phyloP scores from a whole-genome alignment of 2,888 invertebrate species.

The Tinea semifulvella region DNA sequence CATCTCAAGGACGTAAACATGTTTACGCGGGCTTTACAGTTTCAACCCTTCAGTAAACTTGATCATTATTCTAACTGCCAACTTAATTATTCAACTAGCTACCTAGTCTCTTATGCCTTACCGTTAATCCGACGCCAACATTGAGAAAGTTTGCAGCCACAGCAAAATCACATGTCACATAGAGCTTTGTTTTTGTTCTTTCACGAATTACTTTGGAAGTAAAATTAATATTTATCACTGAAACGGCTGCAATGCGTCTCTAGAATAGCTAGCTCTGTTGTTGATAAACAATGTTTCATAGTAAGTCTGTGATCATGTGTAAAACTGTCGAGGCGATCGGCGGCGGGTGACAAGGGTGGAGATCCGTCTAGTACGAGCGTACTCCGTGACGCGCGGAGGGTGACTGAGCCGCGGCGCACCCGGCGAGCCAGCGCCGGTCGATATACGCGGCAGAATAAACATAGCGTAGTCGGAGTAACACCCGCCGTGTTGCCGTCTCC shows the following conservation, averaged over 20 bases:
- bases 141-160: slow-evolving; percentile 1
- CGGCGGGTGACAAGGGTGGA: slow-evolving; percentile 43
- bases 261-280: not conserved
- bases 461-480: slow-evolving; percentile 49
- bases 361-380: slow-evolving; percentile 32
- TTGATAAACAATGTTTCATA: not conserved
- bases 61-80: not conserved
- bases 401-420: slow-evolving; percentile 38
- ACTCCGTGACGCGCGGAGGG: slow-evolving; percentile 29
- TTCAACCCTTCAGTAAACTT: not conserved
- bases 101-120: not conserved
- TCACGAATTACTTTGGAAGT: not conserved
- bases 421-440: slow-evolving; percentile 47
- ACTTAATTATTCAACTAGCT: not conserved
- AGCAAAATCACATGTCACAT: slow-evolving; percentile 5
- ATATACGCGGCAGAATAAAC: slow-evolving; percentile 64
- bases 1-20: slow-evolving; percentile 1
- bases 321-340: slow-evolving; percentile 23
- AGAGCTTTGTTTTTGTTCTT: slow-evolving; percentile 7
- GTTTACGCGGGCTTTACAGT: slow-evolving; percentile 5
- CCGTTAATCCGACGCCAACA: slow-evolving; percentile 10
- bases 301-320: not conserved
- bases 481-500: slow-evolving; percentile 41
- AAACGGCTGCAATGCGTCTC: not conserved
- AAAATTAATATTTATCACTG: not conserved